phyloP scores from a whole-genome alignment of 92 coral and sea anemone genomes.

The Bergia sp. region DNA sequence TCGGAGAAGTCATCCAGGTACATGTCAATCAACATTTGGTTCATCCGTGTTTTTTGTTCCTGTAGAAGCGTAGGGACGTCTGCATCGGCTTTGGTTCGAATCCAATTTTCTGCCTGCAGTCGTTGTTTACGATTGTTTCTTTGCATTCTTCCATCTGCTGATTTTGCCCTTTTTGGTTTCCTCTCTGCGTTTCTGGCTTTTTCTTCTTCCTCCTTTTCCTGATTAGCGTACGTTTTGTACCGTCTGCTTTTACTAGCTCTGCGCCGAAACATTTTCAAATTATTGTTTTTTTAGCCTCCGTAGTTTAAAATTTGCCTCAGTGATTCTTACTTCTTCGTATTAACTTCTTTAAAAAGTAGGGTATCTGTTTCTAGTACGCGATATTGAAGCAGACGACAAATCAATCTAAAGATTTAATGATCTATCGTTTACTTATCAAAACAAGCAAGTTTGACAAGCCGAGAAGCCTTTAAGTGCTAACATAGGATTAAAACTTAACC shows the following conservation, averaged over 20 bases:
- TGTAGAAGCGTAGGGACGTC: conserved; percentile 7
- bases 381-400: not conserved
- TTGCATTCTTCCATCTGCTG: conserved; percentile 32
- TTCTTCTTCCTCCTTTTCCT: conserved; percentile 5
- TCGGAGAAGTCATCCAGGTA: conserved; percentile 16
- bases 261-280: not conserved
- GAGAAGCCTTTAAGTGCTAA: not conserved
- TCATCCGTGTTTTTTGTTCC: conserved; percentile 4
- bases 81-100: conserved; percentile 20
- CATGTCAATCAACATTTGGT: conserved; percentile 20
- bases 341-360: too few species aligned
- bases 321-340: not conserved
- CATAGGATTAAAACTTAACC: too few species aligned
- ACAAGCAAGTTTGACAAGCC: not conserved
- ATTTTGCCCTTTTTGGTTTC: not conserved
- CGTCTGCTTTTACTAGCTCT: not conserved
- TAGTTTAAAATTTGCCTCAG: not conserved
- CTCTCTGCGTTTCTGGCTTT: not conserved
- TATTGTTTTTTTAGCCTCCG: not conserved
- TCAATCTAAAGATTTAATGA: not conserved
- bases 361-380: not conserved
- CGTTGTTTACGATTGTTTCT: conserved; percentile 26
- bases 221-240: too few species aligned
- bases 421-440: not conserved
- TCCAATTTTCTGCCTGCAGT: conserved; percentile 33